Conservation (phyloP, 1,140 invertebrate species). For the Pseudoatta argentina region DNA sequence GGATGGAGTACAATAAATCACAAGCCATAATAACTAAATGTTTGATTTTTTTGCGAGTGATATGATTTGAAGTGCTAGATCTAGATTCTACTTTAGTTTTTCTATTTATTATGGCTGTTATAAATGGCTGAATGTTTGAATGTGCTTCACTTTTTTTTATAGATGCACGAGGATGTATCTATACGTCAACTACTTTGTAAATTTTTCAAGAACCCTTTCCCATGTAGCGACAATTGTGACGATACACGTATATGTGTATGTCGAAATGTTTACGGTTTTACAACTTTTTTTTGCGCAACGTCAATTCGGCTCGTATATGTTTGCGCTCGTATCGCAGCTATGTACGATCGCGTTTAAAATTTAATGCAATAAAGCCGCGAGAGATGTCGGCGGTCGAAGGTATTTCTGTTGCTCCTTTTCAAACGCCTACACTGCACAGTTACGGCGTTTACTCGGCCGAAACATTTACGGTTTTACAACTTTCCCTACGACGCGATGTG, state of each 20-base stretch:
- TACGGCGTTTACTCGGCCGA: conserved; percentile 30
- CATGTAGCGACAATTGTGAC: not conserved
- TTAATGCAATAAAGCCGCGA: conserved; percentile 54
- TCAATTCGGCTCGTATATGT: conserved; percentile 30
- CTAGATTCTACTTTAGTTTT: not conserved
- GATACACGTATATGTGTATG: not conserved
- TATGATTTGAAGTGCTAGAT: not conserved
- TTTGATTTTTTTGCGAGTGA: not conserved
- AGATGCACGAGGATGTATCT: not conserved
- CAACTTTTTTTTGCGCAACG: conserved; percentile 15
- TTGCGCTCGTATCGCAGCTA: conserved; percentile 3
- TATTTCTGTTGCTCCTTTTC: conserved; percentile 28
- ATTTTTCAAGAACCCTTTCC: conserved; percentile 30
- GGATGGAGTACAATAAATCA: not conserved
- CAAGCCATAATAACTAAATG: not conserved
- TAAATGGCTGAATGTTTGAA: not conserved
- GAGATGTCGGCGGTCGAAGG: conserved; percentile 29
- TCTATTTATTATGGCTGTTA: not conserved
- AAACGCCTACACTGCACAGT: conserved; percentile 23
- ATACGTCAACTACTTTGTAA: conserved; percentile 28
- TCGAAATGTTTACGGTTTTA: conserved; percentile 50
- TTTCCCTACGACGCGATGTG: not conserved
- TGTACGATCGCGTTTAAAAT: conserved; percentile 34
- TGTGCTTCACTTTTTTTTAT: not conserved
- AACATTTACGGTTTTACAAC: conserved; percentile 54